phyloP scores from a whole-genome alignment of 2,797 vertebrate genomes.

The Coregonus sp. region DNA sequence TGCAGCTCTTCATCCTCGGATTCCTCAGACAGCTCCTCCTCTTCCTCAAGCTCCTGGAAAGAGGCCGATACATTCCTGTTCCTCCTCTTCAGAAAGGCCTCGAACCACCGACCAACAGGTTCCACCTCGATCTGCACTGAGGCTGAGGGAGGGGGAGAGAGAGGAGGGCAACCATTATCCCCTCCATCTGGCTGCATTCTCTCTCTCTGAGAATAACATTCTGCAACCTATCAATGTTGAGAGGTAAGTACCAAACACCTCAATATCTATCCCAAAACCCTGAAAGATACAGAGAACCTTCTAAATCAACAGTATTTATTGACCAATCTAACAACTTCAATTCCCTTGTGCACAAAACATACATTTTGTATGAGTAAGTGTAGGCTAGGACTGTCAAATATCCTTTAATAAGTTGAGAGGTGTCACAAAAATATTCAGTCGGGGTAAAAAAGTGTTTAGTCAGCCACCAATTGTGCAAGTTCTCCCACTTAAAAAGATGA shows the following conservation, averaged over 20 bases:
- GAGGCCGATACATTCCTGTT: conserved; percentile 90
- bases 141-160: conserved; percentile 56
- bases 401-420: neutral
- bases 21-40: conserved; percentile 92
- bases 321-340: neutral
- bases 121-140: conserved; percentile 92
- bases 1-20: conserved; percentile 94
- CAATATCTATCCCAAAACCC: too few relatives aligned
- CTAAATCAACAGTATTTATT: too few relatives aligned
- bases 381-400: too few relatives aligned
- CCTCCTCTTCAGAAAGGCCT: conserved; percentile 93
- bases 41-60: conserved; percentile 97
- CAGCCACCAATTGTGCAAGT: too few relatives aligned
- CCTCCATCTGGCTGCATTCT: neutral
- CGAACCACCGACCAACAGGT: conserved; percentile 97
- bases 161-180: neutral
- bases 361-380: too few relatives aligned
- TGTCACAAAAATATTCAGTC: too few relatives aligned
- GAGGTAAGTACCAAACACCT: too few relatives aligned
- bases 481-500: too few relatives aligned
- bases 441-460: too few relatives aligned
- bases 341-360: neutral
- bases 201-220: neutral
- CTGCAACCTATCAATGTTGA: neutral
- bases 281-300: too few relatives aligned